Evolutionary conservation across 30 jellyfish, hydroid and myxozoan species (phyloP), one percentile per base, ranked within the genome.

Genomic region (Hydractinia symbiolongicarpus): DNA sequence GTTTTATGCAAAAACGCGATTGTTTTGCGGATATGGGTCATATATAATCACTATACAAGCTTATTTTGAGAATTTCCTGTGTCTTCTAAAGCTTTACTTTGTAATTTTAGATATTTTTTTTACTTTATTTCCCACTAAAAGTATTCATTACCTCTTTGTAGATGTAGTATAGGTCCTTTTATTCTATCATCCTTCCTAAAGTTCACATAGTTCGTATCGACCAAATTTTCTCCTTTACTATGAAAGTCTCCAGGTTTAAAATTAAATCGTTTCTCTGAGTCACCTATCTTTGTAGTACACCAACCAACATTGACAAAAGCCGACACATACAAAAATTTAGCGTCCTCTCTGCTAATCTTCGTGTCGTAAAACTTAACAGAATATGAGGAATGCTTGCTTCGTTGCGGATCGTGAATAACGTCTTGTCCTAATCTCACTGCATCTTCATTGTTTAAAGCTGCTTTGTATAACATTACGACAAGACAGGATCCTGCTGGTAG

Each of bases 241-340:
- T n/a, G 40, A 44, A 44, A 64, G 9, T 64, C 74, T 7, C 40
- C 74, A 64, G 52, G 19, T 64, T 64, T 64, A 2, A 44, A 30
- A 30, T 30, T 30, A 30, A 0, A 30, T 30, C 44, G 44, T 30
- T 30, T 30, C 44, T 30, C 44, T 30, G 44, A 30, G 44, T 30
- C 44, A 30, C 44, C 44, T 30, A 30, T 51, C 19, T 7, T 6
- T 13, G 19, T 51, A 64, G 74, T 6, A 13, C 74, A 64, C 74
- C 74, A 64, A 64, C 74, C 74, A 13, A 64, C 74, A 13, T 64
- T 64, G 5, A 64, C 7, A 64, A 64, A 44, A 64, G 74, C 74
- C 19, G 52, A n/a, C 40, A 64, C 40, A 9, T n/a, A 7, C 9
- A 64, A 64, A 6, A 5, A 44, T n/a, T 13, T 9, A 44, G 40